Evolutionary conservation across 1,140 invertebrate species (phyloP), one percentile per base, ranked within the genome.

Genomic region (Ridgeia piscesae): DNA sequence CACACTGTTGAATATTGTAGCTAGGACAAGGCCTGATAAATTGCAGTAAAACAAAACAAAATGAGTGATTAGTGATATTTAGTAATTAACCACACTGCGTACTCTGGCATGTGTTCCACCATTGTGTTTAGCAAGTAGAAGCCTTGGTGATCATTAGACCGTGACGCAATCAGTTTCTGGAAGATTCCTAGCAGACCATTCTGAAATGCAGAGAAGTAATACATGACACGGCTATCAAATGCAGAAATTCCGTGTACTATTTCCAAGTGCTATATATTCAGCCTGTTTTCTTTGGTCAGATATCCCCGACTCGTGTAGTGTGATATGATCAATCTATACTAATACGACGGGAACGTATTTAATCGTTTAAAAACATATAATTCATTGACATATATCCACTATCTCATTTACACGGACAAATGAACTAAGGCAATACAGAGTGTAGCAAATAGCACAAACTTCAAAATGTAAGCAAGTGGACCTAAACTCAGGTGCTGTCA

Each of bases 161-260:
- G 99, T 0, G 98, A 99, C 6, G 98, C 98, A 94, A 99, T 98
- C 93, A 99, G 96, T 96, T 99, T 99, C 95, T 99, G 99, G 95
- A 99, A 99, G 33, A 99, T 97, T 34, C 99, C 99, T 17, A 99
- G 96, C 93, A 99, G 97, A 77, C 98, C 98, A 95, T 97, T 97
- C 97, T 98, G 96, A 31, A 97, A 97, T 58, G 27, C 92, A 94
- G 93, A n/a, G 17, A 92, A 77, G 88, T 88, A 92, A 77, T 33
- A 77, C 89, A 88, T 92, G 89, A 33, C 6, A 89, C n/a, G n/a
- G 33, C 34, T 89, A 93, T 21, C 35, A n/a, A 14, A 33, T 6
- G 27, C 27, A 35, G 17, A 34, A 50, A 21, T 88, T 91, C 48
- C 14, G 27, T 77, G 58, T 77, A 31, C 58, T 21, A 77, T 21